Conservation (phyloP, 1,140 invertebrate species). For the Pogonomyrmex californicus region DNA sequence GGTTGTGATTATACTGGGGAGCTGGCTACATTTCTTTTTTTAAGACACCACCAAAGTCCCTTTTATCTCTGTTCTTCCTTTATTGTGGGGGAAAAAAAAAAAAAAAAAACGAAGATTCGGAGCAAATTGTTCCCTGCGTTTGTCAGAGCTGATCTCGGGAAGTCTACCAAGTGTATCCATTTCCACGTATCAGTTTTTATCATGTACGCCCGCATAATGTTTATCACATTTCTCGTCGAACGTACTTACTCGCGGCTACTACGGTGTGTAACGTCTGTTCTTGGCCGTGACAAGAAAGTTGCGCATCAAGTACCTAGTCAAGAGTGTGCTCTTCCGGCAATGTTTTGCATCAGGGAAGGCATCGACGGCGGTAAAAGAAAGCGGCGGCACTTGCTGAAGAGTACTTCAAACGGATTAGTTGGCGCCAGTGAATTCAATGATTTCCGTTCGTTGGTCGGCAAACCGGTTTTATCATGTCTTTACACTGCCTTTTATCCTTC, state of each 20-base stretch:
- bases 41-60: not conserved
- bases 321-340: slow-evolving; percentile 80
- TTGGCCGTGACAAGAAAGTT: slow-evolving; percentile 65
- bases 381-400: slow-evolving; percentile 67
- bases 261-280: slow-evolving; percentile 54
- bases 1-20: not conserved
- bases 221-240: slow-evolving; percentile 62
- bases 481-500: slow-evolving; percentile 9
- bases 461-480: slow-evolving; percentile 58
- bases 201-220: slow-evolving; percentile 46
- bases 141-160: not conserved
- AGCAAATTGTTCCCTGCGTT: not conserved
- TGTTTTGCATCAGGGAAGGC: slow-evolving; percentile 72
- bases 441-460: slow-evolving; percentile 50
- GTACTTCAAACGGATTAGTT: slow-evolving; percentile 74
- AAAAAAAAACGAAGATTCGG: too few relatives aligned
- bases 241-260: slow-evolving; percentile 18
- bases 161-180: not conserved
- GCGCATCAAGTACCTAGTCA: slow-evolving; percentile 72
- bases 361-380: slow-evolving; percentile 64
- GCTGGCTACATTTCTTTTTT: slow-evolving; percentile 17
- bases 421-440: slow-evolving; percentile 75
- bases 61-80: not conserved
- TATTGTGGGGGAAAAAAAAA: not conserved
- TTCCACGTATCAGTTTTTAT: slow-evolving; percentile 14